A percentile compares a stretch with the other conserved stretches of the same genome.
Conservation (phyloP, 37 sponge, comb jelly and placozoan species). For the Eunapius fragilis region DNA sequence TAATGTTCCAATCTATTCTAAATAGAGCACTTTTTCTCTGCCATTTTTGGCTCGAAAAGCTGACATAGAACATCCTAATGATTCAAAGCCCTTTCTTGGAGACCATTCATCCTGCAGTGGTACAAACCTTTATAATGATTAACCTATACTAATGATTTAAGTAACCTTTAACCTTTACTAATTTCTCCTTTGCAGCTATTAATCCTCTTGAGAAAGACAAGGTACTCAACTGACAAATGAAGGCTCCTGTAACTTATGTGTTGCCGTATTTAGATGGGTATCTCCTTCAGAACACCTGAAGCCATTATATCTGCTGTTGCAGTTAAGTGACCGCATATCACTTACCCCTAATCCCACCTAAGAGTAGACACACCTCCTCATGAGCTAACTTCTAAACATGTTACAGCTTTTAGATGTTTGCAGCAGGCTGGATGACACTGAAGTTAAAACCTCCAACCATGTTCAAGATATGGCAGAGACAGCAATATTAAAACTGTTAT, state of each 20-base stretch:
- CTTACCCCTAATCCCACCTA: too few species aligned
- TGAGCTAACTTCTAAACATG: not conserved
- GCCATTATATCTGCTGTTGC: slow-evolving; percentile 22
- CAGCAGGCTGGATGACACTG: slow-evolving; percentile 45
- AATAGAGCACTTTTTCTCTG: not conserved
- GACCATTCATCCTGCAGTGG: not conserved
- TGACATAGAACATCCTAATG: not conserved
- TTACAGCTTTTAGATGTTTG: slow-evolving; percentile 54
- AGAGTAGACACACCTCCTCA: too few species aligned
- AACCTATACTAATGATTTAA: too few species aligned
- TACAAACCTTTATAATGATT: not conserved
- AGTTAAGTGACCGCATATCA: too few species aligned
- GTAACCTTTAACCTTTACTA: too few species aligned
- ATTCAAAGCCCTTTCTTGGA: too few species aligned
- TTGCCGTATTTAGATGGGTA: not conserved
- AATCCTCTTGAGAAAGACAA: not conserved
- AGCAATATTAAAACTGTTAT: slow-evolving; percentile 6
- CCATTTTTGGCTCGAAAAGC: not conserved
- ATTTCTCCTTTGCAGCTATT: not conserved
- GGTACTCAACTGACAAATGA: not conserved
- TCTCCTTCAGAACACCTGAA: slow-evolving; percentile 4
- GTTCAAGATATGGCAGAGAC: slow-evolving; percentile 17
- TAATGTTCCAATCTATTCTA: not conserved
- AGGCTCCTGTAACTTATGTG: not conserved
- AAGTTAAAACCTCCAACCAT: slow-evolving; percentile 1